A percentile compares a stretch with the other conserved stretches of the same genome.
phyloP scores from a whole-genome alignment of 1,140 invertebrate species.

The Helicoverpa zea region DNA sequence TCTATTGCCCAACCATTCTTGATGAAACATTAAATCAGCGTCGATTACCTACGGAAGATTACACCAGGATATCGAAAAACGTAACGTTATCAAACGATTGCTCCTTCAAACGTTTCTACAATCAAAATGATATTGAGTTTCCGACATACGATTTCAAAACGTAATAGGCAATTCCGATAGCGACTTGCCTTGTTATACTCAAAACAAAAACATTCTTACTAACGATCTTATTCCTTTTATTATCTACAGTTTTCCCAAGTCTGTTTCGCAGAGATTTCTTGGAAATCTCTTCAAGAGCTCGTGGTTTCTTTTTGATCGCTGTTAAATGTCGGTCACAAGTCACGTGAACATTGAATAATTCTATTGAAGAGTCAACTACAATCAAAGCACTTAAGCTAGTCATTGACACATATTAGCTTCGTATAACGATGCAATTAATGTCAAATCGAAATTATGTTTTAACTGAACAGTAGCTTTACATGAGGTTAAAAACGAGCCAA shows the following conservation, averaged over 20 bases:
- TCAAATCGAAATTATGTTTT: neutral
- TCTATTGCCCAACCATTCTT: constrained; percentile 21
- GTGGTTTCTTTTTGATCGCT: neutral
- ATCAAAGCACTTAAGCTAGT: too few relatives aligned
- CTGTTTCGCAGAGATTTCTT: neutral
- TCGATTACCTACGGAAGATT: constrained; percentile 26
- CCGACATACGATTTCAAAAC: constrained; percentile 25
- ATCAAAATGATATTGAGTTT: constrained; percentile 32
- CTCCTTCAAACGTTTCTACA: constrained; percentile 10
- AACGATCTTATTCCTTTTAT: neutral
- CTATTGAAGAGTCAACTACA: too few relatives aligned
- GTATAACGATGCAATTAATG: too few relatives aligned
- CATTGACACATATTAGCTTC: too few relatives aligned
- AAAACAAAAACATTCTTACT: neutral
- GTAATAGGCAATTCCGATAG: constrained; percentile 25
- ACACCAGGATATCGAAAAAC: constrained; percentile 36
- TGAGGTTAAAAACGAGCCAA: neutral
- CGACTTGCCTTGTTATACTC: neutral
- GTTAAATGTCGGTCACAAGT: too few relatives aligned
- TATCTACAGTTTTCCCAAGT: neutral
- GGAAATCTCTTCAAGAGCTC: neutral
- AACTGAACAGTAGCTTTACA: neutral
- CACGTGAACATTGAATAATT: too few relatives aligned
- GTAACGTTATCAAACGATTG: constrained; percentile 22
- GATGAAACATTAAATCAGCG: constrained; percentile 28